A percentile compares a stretch with the other conserved stretches of the same genome.
phyloP scores from a whole-genome alignment of 2,888 invertebrate genomes.

The Pseudococcus jackbeardsleyi region DNA sequence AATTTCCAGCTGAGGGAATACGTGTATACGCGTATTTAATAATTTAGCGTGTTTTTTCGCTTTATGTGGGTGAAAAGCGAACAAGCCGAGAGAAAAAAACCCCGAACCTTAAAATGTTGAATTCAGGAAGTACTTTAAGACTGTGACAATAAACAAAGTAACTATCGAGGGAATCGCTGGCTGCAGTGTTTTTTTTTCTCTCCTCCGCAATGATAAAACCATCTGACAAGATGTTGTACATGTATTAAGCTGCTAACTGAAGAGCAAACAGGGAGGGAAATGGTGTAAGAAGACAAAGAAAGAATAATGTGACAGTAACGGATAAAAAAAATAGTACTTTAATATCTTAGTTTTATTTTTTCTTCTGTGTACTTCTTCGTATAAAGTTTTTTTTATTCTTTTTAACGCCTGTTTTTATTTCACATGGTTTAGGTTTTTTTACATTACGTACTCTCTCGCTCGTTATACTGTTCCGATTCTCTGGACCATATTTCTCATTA shows the following conservation, averaged over 20 bases:
- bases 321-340: constrained; percentile 50
- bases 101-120: constrained; percentile 45
- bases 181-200: constrained; percentile 37
- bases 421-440: constrained; percentile 5
- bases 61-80: constrained; percentile 48
- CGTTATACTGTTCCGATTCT: background rate
- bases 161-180: constrained; percentile 58
- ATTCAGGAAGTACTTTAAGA: constrained; percentile 56
- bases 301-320: constrained; percentile 53
- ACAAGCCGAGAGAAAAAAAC: background rate
- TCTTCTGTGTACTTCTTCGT: background rate
- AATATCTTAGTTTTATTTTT: constrained; percentile 49
- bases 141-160: constrained; percentile 58
- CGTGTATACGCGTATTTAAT: constrained; percentile 37
- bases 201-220: constrained; percentile 39
- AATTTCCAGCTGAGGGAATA: constrained; percentile 1
- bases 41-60: constrained; percentile 51
- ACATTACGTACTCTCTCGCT: background rate
- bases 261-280: background rate
- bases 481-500: constrained; percentile 36
- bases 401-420: constrained; percentile 43
- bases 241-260: constrained; percentile 54
- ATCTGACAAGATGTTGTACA: constrained; percentile 58
- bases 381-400: constrained; percentile 5
- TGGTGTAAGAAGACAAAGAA: constrained; percentile 42